Base-by-base conservation (phyloP, 1,140 invertebrate species). In the Branchinecta lynchi region DNA sequence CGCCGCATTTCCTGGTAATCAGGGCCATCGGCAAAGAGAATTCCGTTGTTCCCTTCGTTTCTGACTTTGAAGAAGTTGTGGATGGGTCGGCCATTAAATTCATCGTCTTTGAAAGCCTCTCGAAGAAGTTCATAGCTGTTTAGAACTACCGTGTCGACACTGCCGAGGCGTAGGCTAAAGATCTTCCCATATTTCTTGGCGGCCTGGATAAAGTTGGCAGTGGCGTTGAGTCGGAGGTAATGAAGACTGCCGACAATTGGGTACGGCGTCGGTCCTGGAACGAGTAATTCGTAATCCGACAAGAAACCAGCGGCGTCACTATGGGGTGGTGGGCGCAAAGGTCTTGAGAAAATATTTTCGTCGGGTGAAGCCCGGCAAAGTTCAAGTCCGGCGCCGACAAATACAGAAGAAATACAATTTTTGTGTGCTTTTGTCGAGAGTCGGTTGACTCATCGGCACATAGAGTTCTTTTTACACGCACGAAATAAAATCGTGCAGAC, bases 1-100 rank as follows among this genome's bases (percentile, higher is more conserved):
- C 86, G 81, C 44, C 87, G 80, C 73, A 90, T 87, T 65, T 87
- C 82, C 70, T 84, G 81, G 88, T 89, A 90, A 9, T 82, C 76
- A n/a, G 77, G 74, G 3, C 85, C 85, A 12, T 71, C 71, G 45
- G 44, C 65, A 17, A 70, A 68, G 7, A 70, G 21, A 7, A 70
- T 45, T 15, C 70, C 51, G 51, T 60, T 60, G 17, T 60, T 51
- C 44, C 45, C 20, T 12, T 70, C 43, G 8, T 65, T 68, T 45
- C 72, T 46, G 8, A 66, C 21, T 44, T 71, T 66, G n/a, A 69
- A 69, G 21, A 70, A 68, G n/a, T 70, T 65, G 20, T 70, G 43
- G 45, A 70, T 70, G 7, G 72, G 72, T 21, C 72, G 68, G n/a
- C 73, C 73, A 32, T 66, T 66, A 46, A 72, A 72, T 3, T 46